These are phyloP conservation scores for Drosophila phalerata DNA, from an alignment of 2,888 invertebrate genomes.

Conservation along the genomic window DNA sequence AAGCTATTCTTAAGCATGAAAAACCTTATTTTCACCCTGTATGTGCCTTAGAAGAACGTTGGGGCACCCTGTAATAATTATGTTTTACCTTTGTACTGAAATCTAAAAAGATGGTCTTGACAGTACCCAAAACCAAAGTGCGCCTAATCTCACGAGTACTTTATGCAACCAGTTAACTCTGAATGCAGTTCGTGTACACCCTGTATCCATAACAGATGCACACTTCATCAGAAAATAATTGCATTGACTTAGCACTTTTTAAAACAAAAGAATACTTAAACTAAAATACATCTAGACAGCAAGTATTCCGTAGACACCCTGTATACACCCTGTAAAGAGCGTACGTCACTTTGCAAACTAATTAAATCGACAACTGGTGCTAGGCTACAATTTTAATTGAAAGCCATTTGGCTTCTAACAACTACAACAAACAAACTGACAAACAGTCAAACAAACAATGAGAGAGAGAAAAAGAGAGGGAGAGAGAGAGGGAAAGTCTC, in stretches of 20 bases:
- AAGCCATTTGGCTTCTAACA: constrained; percentile 66
- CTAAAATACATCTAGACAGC: not conserved
- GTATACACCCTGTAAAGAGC: constrained; percentile 27
- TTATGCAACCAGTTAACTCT: not conserved
- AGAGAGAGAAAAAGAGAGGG: not conserved
- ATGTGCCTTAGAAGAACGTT: not conserved
- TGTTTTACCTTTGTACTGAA: not conserved
- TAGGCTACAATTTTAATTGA: constrained; percentile 74
- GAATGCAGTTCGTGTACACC: not conserved
- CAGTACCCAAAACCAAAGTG: not conserved
- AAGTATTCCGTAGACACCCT: constrained; percentile 4
- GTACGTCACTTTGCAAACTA: constrained; percentile 64
- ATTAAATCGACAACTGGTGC: constrained; percentile 73
- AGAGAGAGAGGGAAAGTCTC: not conserved
- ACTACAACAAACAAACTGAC: constrained; percentile 39
- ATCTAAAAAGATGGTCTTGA: not conserved
- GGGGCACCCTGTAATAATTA: not conserved
- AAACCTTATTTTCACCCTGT: not conserved
- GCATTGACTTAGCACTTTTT: not conserved
- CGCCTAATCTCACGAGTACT: not conserved
- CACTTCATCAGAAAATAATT: not conserved
- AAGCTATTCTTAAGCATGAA: too few species aligned
- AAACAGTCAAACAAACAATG: constrained; percentile 48
- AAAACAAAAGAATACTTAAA: not conserved
- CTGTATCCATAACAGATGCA: not conserved